Percentiles rank a stretch among this genome's conserved stretches.
These are phyloP conservation scores for Chloroceryle aenea DNA, from an alignment of 2,113 vertebrate species.

Conservation along the genomic window DNA sequence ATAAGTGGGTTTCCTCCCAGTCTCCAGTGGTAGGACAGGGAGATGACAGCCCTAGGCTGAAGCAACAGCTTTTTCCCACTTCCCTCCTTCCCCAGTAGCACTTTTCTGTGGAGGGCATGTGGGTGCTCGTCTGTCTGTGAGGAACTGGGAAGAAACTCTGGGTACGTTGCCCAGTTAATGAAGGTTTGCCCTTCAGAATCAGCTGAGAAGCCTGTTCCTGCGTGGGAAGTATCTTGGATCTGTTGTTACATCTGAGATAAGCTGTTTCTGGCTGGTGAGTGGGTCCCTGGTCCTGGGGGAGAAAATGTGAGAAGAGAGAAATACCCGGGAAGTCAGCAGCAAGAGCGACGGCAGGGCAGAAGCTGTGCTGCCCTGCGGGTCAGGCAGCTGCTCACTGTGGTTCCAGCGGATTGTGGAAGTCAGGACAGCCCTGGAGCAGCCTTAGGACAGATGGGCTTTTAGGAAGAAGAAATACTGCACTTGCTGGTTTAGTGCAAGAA, in stretches of 20 bases:
- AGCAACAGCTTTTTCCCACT: not conserved
- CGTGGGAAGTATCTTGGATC: not conserved
- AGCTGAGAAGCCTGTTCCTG: fast-evolving
- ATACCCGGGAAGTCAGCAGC: not conserved
- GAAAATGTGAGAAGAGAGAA: not conserved
- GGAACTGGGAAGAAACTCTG: not conserved
- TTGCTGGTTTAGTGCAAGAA: not conserved
- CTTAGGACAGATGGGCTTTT: not conserved
- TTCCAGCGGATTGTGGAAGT: not conserved
- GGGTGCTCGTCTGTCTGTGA: not conserved
- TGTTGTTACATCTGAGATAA: not conserved
- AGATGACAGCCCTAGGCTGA: not conserved
- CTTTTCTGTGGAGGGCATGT: not conserved
- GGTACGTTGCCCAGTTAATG: fast-evolving
- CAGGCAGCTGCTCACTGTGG: not conserved
- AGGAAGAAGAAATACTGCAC: not conserved
- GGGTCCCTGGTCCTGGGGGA: not conserved
- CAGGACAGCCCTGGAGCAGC: not conserved
- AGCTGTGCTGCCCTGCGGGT: not conserved
- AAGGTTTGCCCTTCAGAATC: not conserved
- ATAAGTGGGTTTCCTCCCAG: not conserved
- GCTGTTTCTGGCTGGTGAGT: fast-evolving
- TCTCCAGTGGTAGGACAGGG: not conserved
- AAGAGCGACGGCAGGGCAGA: not conserved
- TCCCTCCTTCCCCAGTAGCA: not conserved